Evolutionary conservation across 2,888 invertebrate species (phyloP).

Genomic region (Brachypalpus laphriformis): DNA sequence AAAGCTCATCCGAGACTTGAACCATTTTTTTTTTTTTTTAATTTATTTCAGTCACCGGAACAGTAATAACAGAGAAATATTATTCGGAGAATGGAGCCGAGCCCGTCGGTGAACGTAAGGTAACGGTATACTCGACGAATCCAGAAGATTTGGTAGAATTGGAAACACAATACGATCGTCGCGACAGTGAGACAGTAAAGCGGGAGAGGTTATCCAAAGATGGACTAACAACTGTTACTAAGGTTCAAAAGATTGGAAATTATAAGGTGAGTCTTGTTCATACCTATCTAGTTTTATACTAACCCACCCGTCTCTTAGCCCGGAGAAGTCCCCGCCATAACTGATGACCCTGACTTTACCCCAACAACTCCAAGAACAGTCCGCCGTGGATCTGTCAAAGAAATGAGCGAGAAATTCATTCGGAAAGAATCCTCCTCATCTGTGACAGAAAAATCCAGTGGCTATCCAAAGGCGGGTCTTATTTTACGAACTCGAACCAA

Average conservation of each 20-base stretch:
- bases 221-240: slow-evolving; percentile 80
- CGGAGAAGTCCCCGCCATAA: slow-evolving; percentile 43
- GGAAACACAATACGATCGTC: slow-evolving; percentile 69
- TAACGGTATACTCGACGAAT: slow-evolving; percentile 88
- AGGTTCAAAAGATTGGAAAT: slow-evolving; percentile 78
- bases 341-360: slow-evolving; percentile 46
- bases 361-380: slow-evolving; percentile 79
- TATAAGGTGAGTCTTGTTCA: slow-evolving; percentile 53
- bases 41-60: slow-evolving; percentile 87
- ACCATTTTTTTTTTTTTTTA: no score
- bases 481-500: slow-evolving; percentile 86
- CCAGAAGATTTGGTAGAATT: slow-evolving; percentile 82
- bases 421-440: slow-evolving; percentile 84
- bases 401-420: slow-evolving; percentile 90
- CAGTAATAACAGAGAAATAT: slow-evolving; percentile 87
- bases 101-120: slow-evolving; percentile 87
- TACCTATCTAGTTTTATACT: no score
- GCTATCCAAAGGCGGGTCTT: slow-evolving; percentile 89
- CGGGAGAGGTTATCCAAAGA: slow-evolving; percentile 83
- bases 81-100: slow-evolving; percentile 88
- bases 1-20: background rate
- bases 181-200: slow-evolving; percentile 79
- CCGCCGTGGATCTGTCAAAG: slow-evolving; percentile 89
- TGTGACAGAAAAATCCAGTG: slow-evolving; percentile 77
- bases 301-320: slow-evolving; percentile 8